These are phyloP conservation scores for Seladonia tumulorum DNA, from an alignment of 2,888 invertebrate species.

Conservation along the genomic window DNA sequence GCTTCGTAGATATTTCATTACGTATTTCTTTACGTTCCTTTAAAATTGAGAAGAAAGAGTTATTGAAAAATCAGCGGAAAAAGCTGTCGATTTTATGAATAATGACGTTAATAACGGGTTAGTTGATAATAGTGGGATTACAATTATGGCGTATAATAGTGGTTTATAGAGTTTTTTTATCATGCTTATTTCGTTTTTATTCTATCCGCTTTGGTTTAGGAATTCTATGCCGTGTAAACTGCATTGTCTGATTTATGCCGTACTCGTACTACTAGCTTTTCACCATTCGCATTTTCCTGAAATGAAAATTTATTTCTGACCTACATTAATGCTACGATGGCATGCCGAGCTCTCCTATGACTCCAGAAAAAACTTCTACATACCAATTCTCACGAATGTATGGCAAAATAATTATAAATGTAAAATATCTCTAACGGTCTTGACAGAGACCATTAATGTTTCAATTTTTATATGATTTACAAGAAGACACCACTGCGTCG, in stretches of 20 bases:
- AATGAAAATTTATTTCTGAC: conserved; percentile 1
- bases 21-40: too few species aligned
- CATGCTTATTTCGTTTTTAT: not conserved
- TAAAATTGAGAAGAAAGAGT: not conserved
- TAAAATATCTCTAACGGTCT: not conserved
- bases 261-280: not conserved
- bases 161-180: not conserved
- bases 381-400: too few species aligned
- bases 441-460: not conserved
- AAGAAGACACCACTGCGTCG: too few species aligned
- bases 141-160: not conserved
- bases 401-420: too few species aligned
- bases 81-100: not conserved
- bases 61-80: not conserved
- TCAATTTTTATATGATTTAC: too few species aligned
- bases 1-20: not conserved
- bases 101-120: too few species aligned
- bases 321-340: not conserved
- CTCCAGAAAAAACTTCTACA: too few species aligned
- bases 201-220: not conserved
- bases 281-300: not conserved
- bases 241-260: not conserved
- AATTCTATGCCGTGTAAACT: not conserved
- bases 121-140: not conserved
- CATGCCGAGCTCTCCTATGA: too few species aligned